Percentiles rank a stretch among this genome's conserved stretches.
phyloP scores from a whole-genome alignment of 2,888 invertebrate species.

The Bombyx huttoni region DNA sequence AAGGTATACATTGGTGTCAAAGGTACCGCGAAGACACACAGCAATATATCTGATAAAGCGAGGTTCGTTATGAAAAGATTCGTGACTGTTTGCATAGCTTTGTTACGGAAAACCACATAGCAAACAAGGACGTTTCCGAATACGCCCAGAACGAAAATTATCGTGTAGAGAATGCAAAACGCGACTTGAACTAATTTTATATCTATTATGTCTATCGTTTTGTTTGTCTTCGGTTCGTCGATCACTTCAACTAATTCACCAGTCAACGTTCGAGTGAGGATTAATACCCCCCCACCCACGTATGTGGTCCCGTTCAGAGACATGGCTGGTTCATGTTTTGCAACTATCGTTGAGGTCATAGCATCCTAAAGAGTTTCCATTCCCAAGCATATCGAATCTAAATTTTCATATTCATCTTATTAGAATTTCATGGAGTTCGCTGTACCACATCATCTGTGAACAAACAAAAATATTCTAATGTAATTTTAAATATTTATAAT shows the following conservation, averaged over 20 bases:
- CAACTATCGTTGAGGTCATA: constrained; percentile 20
- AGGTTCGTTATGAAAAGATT: constrained; percentile 93
- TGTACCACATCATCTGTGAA: constrained; percentile 48
- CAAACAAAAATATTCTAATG: constrained; percentile 14
- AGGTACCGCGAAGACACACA: constrained; percentile 88
- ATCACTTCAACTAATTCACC: constrained; percentile 57
- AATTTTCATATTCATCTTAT: too few species aligned
- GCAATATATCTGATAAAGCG: constrained; percentile 87
- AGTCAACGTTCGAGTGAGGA: constrained; percentile 53
- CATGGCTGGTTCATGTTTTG: constrained; percentile 41
- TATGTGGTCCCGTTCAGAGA: constrained; percentile 41
- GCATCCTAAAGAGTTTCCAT: constrained; percentile 25
- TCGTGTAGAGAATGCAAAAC: constrained; percentile 82
- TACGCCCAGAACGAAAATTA: constrained; percentile 85
- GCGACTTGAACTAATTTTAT: constrained; percentile 78
- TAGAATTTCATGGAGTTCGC: background rate
- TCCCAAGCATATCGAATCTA: constrained; percentile 2
- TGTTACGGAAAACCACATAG: constrained; percentile 87
- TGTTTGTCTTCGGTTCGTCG: constrained; percentile 52
- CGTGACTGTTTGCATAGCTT: constrained; percentile 92
- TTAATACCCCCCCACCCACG: constrained; percentile 42
- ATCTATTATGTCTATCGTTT: constrained; percentile 73
- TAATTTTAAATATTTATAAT: background rate
- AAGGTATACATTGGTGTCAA: constrained; percentile 92
- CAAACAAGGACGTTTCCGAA: constrained; percentile 88